Conservation (phyloP, 2,888 invertebrate genomes). For the Mactromeris polynyma region DNA sequence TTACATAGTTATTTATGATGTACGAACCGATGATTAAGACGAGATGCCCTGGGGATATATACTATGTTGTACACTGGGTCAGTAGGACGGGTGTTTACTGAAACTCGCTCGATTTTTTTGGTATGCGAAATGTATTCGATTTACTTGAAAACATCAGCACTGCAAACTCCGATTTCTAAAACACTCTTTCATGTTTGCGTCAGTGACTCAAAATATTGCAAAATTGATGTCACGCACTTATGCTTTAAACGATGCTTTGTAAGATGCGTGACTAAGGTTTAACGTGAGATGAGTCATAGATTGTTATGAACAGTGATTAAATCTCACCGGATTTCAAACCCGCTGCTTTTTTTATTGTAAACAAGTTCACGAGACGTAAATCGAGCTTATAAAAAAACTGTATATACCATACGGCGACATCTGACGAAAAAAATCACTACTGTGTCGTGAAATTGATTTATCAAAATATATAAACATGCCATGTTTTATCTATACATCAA, state of each 20-base stretch:
- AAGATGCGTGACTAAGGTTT: neutral
- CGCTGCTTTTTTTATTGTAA: neutral
- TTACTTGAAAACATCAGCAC: neutral
- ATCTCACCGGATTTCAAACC: neutral
- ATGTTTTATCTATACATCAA: constrained; percentile 4
- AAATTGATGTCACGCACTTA: neutral
- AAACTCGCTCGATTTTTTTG: neutral
- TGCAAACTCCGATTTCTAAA: neutral
- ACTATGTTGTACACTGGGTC: neutral
- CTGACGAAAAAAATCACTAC: neutral
- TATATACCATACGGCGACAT: neutral
- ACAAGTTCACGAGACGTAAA: neutral
- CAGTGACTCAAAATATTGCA: neutral
- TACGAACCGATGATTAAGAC: neutral
- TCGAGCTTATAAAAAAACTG: neutral
- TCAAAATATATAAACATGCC: neutral
- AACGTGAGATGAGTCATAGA: neutral
- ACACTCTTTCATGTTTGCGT: neutral
- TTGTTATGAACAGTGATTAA: neutral
- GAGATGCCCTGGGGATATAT: neutral
- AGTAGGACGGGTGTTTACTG: neutral
- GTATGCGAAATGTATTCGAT: neutral
- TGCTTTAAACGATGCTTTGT: neutral
- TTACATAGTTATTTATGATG: neutral
- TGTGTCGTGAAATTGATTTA: neutral